Conservation (phyloP, 2,113 vertebrate genomes). For the Aspiorhynchus laticeps region DNA sequence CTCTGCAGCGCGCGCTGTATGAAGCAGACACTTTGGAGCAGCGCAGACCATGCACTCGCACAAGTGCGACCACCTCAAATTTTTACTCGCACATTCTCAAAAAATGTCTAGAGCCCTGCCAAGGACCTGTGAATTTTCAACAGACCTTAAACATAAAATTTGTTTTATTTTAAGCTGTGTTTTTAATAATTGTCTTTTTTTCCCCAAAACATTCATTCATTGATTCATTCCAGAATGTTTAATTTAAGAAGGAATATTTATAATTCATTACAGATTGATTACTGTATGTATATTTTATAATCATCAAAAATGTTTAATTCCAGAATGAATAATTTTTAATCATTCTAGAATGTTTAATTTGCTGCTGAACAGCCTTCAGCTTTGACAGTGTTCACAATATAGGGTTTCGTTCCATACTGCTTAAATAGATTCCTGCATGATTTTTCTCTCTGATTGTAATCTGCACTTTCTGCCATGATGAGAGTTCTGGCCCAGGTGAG, state of each 20-base stretch:
- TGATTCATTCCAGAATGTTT: not conserved
- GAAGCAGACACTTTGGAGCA: no score
- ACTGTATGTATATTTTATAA: not conserved
- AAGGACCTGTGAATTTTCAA: not conserved
- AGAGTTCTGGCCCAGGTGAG: slow-evolving; percentile 15
- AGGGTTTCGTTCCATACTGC: not conserved
- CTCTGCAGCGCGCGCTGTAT: no score
- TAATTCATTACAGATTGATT: not conserved
- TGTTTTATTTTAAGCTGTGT: no score
- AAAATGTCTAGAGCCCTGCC: no score
- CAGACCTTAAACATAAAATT: not conserved
- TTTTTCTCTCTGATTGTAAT: not conserved
- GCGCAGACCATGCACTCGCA: no score
- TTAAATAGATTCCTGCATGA: not conserved
- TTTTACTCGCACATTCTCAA: no score
- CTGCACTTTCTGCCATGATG: not conserved
- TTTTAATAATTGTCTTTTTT: no score
- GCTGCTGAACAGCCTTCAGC: not conserved
- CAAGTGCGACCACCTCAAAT: no score
- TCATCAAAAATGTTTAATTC: slow-evolving; percentile 6
- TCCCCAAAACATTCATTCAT: no score
- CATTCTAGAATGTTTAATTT: not conserved
- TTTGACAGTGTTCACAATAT: not conserved
- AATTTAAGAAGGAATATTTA: not conserved
- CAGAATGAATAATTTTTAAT: not conserved